These are phyloP conservation scores for Oxyscelio sp. DNA, from an alignment of 2,888 invertebrate genomes.

Conservation along the genomic window DNA sequence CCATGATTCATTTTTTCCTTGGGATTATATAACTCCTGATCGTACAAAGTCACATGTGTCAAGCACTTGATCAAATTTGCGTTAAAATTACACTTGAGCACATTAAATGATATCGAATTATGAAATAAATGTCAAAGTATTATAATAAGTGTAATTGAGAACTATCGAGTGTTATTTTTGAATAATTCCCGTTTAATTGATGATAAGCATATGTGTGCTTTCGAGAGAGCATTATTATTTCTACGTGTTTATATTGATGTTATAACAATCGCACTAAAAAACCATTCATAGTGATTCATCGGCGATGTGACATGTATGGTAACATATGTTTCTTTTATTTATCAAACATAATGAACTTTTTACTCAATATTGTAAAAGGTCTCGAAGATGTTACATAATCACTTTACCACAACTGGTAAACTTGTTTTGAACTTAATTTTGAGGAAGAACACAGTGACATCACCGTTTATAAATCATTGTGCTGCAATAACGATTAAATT, in stretches of 20 bases:
- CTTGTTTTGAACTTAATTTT: too few species aligned
- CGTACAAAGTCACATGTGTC: constrained; percentile 3
- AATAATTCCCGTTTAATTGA: not conserved
- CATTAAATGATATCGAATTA: not conserved
- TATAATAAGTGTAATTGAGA: not conserved
- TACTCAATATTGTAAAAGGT: not conserved
- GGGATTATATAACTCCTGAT: constrained; percentile 2
- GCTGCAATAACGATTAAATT: not conserved
- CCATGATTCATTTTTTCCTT: too few species aligned
- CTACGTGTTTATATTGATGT: constrained; percentile 1
- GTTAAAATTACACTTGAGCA: not conserved
- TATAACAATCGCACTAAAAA: constrained; percentile 2
- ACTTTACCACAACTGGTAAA: too few species aligned
- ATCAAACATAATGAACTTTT: constrained; percentile 3
- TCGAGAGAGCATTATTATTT: not conserved
- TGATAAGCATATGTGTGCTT: not conserved
- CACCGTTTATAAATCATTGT: not conserved
- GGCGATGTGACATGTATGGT: too few species aligned
- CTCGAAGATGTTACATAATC: too few species aligned
- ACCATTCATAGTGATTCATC: constrained; percentile 1
- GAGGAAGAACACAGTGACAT: too few species aligned
- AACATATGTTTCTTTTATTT: not conserved
- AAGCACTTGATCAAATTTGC: constrained; percentile 10
- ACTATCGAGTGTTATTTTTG: not conserved
- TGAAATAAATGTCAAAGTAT: not conserved